Base-by-base conservation (phyloP, 1,140 invertebrate genomes). In the Maniola jurtina region DNA sequence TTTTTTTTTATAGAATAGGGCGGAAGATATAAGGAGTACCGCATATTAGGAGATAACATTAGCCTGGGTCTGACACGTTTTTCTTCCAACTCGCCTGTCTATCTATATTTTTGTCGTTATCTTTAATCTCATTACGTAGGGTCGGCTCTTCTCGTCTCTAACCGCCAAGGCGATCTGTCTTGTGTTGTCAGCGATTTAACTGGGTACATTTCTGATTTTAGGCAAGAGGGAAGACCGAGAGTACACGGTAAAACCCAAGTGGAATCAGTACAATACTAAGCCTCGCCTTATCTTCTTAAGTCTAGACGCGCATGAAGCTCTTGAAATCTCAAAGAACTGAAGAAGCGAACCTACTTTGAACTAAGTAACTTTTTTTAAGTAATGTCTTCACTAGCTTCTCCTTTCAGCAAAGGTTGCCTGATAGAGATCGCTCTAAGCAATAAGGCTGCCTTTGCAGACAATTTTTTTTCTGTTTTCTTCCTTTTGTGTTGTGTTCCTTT, bases 121-220 rank as follows among this genome's bases (percentile, higher is more conserved):
- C 42, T 45, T 45, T 45, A 45, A 45, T 45, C 42, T 45, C 42
- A 45, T 45, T 45, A 45, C 42, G 42, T 45, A 45, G 42, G 42
- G 42, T 45, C 13, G 42, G 42, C 42, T 45, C 42, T 45, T 11
- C 42, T 45, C 42, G 42, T 45, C 42, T 45, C 9, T n/a, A 45
- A 11, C 42, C 10, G 13, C 7, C 38, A 11, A 45, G 42, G 42
- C 42, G 42, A 45, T 45, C 42, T 45, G 13, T 45, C 42, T 45
- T 45, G 42, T n/a, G 42, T 11, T 45, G 42, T 45, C 42, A 45
- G 42, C 42, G 9, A 45, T 25, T 45, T 45, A n/a, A n/a, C n/a
- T n/a, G n/a, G n/a, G n/a, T n/a, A 45, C 42, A 11, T 11, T 45
- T 45, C 42, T 11, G 42, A 45, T 45, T 45, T 45, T 13, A 7